Evolutionary conservation across 2,113 vertebrate species (phyloP).

Genomic region (Elephantulus edwardii): DNA sequence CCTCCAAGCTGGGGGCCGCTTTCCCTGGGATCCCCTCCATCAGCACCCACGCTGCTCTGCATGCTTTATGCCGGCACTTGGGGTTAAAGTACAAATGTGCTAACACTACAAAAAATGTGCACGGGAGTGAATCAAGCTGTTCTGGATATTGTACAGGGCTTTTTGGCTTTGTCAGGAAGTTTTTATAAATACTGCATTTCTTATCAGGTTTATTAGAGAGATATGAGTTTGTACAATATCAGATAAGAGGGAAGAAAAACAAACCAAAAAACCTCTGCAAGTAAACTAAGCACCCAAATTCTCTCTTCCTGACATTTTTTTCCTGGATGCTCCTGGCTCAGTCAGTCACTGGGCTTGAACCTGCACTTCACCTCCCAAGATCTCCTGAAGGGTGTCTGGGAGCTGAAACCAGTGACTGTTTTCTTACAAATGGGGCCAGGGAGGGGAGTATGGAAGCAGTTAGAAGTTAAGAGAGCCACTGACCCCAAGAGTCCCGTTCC

Average conservation of each 20-base stretch:
- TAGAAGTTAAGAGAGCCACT: slow-evolving; percentile 3
- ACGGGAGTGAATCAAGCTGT: not conserved
- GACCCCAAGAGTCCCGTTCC: slow-evolving; percentile 33
- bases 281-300: fast-evolving
- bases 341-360: not conserved
- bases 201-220: not conserved
- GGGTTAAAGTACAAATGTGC: not conserved
- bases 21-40: fast-evolving
- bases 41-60: fast-evolving
- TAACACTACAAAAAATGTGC: not conserved
- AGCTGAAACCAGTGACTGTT: not conserved
- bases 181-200: not conserved
- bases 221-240: not conserved
- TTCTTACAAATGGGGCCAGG: too few species aligned
- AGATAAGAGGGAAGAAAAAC: not conserved
- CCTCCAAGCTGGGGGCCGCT: not conserved
- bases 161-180: not conserved
- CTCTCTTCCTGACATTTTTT: not conserved
- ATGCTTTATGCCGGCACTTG: not conserved
- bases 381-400: slow-evolving; percentile 30
- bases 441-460: slow-evolving; percentile 47
- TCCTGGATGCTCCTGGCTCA: not conserved
- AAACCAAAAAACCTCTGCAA: not conserved
- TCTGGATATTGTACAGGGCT: not conserved
- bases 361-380: not conserved